Percentiles rank a stretch among this genome's conserved stretches.
Evolutionary conservation across 2,113 vertebrate genomes (phyloP).

Genomic region (Chionis minor): DNA sequence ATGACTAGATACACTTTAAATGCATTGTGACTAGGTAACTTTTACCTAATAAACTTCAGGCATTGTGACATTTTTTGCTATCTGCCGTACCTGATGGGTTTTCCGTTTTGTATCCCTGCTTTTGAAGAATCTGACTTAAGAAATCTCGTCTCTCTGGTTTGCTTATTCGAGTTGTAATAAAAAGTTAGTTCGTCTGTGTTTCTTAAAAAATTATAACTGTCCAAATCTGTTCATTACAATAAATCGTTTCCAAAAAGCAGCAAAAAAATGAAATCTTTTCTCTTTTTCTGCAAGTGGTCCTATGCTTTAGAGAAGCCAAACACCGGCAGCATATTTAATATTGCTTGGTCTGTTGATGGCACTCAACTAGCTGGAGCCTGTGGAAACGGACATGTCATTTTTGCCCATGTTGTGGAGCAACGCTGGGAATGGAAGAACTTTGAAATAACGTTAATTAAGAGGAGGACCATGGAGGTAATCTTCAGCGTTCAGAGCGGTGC

Average conservation of each 20-base stretch:
- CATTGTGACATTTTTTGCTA: neutral
- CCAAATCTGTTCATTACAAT: rapidly evolving
- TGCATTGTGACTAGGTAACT: neutral
- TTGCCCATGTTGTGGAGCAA: slow-evolving; percentile 94
- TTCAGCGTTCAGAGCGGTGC: neutral
- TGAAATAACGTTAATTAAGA: slow-evolving; percentile 88
- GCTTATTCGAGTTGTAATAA: neutral
- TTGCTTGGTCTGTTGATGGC: slow-evolving; percentile 93
- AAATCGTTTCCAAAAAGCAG: rapidly evolving
- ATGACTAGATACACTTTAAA: neutral
- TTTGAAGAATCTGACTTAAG: neutral
- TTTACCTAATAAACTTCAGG: neutral
- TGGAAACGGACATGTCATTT: slow-evolving; percentile 93
- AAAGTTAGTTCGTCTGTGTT: neutral
- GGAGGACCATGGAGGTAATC: slow-evolving; percentile 93
- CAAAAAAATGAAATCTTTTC: neutral
- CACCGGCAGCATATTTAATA: slow-evolving; percentile 90
- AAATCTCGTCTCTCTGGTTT: neutral
- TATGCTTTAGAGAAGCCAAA: slow-evolving; percentile 94
- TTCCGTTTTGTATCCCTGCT: neutral
- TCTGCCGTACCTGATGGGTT: neutral
- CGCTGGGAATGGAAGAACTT: slow-evolving; percentile 96
- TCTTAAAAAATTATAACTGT: neutral
- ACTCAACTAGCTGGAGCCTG: slow-evolving; percentile 94
- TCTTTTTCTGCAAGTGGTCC: slow-evolving; percentile 84